Percentiles rank a stretch among this genome's conserved stretches.
These are phyloP conservation scores for Microcaecilia unicolor DNA, from an alignment of 2,797 vertebrate genomes.

Conservation along the genomic window DNA sequence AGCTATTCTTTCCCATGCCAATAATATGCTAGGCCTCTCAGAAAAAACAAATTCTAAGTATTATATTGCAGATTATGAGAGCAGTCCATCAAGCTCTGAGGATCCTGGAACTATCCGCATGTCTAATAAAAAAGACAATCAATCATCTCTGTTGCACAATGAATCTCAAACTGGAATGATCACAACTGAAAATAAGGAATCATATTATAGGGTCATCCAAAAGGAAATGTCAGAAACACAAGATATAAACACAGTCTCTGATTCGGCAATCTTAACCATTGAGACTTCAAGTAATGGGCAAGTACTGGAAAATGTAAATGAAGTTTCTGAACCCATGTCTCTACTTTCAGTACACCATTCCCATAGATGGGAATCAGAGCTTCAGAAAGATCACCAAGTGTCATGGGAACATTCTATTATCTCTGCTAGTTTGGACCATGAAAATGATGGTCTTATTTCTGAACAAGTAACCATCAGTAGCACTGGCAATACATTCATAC, in stretches of 20 bases:
- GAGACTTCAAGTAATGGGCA: conserved; percentile 1
- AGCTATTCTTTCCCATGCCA: background rate
- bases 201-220: conserved; percentile 12
- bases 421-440: background rate
- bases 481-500: conserved; percentile 23
- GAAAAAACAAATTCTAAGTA: background rate
- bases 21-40: conserved; percentile 4
- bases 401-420: conserved; percentile 14
- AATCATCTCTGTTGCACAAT: conserved; percentile 25
- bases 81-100: conserved; percentile 23
- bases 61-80: conserved; percentile 21
- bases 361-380: conserved; percentile 16
- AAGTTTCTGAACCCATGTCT: conserved; percentile 10
- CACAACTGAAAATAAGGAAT: background rate
- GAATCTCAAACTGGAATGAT: conserved; percentile 5
- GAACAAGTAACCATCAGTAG: conserved; percentile 16
- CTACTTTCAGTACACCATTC: conserved; percentile 26
- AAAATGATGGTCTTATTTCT: background rate
- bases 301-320: background rate
- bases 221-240: conserved; percentile 29
- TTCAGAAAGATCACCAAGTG: conserved; percentile 9
- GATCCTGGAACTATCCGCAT: conserved; percentile 14
- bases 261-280: conserved; percentile 22
- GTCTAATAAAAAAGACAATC: conserved; percentile 26
- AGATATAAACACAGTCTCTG: conserved; percentile 26